These are phyloP conservation scores for Hylyphantes graminicola DNA, from an alignment of 1,140 invertebrate genomes.

Conservation along the genomic window DNA sequence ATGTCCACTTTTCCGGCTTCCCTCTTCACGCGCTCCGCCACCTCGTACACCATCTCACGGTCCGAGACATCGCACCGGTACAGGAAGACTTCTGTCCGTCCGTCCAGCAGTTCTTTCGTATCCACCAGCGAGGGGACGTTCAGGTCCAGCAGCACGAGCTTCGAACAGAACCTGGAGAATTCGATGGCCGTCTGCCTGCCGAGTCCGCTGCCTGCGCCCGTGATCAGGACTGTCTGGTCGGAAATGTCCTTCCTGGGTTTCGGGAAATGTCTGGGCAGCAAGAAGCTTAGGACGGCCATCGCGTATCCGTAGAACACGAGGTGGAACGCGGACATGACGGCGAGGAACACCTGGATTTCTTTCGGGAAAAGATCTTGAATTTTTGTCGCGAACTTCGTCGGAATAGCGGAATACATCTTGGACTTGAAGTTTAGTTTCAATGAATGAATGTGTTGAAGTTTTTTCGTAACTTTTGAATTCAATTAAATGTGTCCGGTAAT, in stretches of 20 bases:
- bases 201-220: slow-evolving; percentile 64
- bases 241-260: slow-evolving; percentile 39
- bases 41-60: slow-evolving; percentile 81
- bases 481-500: too few species aligned
- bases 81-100: slow-evolving; percentile 76
- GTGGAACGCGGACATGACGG: neutral
- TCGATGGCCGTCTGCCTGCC: slow-evolving; percentile 65
- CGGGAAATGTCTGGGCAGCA: slow-evolving; percentile 69
- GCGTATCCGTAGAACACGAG: neutral
- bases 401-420: too few species aligned
- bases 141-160: slow-evolving; percentile 90
- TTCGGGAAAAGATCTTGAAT: neutral
- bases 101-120: slow-evolving; percentile 76
- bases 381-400: too few species aligned
- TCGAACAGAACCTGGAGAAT: slow-evolving; percentile 81
- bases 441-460: too few species aligned
- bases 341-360: neutral
- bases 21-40: slow-evolving; percentile 79
- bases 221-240: slow-evolving; percentile 62
- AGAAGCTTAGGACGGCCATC: slow-evolving; percentile 65
- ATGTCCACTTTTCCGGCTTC: slow-evolving; percentile 88
- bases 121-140: slow-evolving; percentile 83
- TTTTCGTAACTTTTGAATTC: too few species aligned
- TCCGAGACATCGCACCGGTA: slow-evolving; percentile 81
- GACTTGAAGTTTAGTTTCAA: too few species aligned